Evolutionary conservation across 2,888 invertebrate species (phyloP), one percentile per base, ranked within the genome.

Genomic region (Portevinia maculata): DNA sequence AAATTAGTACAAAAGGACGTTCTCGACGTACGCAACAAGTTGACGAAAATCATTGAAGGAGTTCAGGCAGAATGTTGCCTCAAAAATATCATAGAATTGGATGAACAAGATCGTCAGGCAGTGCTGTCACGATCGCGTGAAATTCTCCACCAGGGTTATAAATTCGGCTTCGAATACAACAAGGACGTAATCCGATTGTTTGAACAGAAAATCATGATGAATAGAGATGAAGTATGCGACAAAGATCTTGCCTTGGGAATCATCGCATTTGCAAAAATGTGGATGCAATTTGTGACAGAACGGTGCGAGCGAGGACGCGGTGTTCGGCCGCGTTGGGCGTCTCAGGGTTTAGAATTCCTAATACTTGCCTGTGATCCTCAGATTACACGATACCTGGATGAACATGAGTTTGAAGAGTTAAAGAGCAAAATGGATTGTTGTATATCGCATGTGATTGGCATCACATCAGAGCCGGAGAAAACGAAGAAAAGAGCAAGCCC

Each of bases 261-360:
- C 86, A 93, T 95, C 4, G 90, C 92, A 37, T 95, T 96, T 89
- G 95, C 95, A 8, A 92, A 93, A 86, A 93, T 96, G 88, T 98
- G 98, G 98, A 97, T 98, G 96, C 92, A 93, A 71, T 98, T 98
- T 89, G 97, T 97, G 0, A 93, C 94, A 84, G 94, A 95, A 87
- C 93, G 96, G 13, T 98, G 97, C 88, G 97, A 98, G 88, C 91
- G 95, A 0, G 96, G 96, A 0, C 92, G 96, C 4, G 97, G 97
- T 0, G 92, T 95, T 85, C 90, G 96, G 19, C 96, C 97, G 0
- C 91, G 97, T 87, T 98, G 97, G 97, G 97, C 97, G 2, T 94
- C 94, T 87, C 96, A 96, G 88, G 97, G 98, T 0, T 89, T 98
- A 62, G 97, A 98, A 87, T 98, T 97, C 89, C 92, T 98, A 1